Evolutionary conservation across 2,888 invertebrate genomes (phyloP).

Genomic region (Melieria picta): DNA sequence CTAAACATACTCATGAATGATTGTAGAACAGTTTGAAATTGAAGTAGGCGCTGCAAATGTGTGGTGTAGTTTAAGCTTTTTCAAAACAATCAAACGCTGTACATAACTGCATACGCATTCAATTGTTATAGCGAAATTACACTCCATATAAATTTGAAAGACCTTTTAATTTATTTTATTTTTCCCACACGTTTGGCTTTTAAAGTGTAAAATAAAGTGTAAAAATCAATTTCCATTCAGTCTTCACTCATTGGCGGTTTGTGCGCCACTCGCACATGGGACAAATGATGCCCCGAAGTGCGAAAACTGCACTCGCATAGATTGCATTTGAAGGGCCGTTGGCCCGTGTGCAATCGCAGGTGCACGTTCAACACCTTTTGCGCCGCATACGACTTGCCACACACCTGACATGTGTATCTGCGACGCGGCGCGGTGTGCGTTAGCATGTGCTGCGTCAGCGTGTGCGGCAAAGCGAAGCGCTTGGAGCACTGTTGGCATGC

Average conservation of each 20-base stretch:
- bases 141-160: no score
- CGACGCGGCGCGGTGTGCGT: constrained; percentile 43
- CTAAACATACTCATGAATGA: no score
- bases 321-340: constrained; percentile 54
- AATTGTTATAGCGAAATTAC: no score
- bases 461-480: constrained; percentile 46
- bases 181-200: no score
- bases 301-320: constrained; percentile 52
- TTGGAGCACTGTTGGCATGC: constrained; percentile 45
- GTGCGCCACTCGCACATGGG: constrained; percentile 45
- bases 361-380: constrained; percentile 53
- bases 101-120: no score
- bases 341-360: constrained; percentile 56
- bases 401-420: constrained; percentile 47
- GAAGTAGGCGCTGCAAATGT: no score
- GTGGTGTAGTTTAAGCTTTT: no score
- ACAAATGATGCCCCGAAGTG: constrained; percentile 55
- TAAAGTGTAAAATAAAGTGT: neutral
- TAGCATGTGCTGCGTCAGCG: constrained; percentile 45
- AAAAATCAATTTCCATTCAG: neutral
- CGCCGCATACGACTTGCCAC: constrained; percentile 52
- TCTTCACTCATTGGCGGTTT: constrained; percentile 16
- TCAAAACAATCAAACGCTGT: no score
- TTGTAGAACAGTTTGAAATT: no score
- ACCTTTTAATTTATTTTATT: no score